Percentiles rank a stretch among this genome's conserved stretches.
Evolutionary conservation across 1,140 invertebrate species (phyloP).

Genomic region (Hesperophylax magnus): DNA sequence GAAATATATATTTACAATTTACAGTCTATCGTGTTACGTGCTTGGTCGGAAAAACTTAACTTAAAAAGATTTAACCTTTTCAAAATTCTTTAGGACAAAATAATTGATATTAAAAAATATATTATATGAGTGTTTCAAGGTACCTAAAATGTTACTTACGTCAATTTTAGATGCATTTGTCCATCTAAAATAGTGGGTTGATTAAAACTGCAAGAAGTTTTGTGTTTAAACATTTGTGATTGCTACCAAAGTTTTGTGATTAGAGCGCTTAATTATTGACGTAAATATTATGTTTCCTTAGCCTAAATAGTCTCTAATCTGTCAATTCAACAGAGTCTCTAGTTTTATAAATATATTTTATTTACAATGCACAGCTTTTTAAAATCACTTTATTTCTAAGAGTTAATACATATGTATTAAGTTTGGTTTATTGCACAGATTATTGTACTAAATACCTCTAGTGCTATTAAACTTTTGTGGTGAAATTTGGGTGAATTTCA

Average conservation of each 20-base stretch:
- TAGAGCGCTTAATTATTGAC: no score
- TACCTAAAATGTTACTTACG: conserved; percentile 42
- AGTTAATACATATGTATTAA: neutral
- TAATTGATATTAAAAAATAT: no score
- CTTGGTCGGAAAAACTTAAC: no score
- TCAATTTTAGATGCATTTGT: conserved; percentile 41
- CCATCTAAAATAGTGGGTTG: conserved; percentile 11
- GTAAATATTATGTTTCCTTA: conserved; percentile 15
- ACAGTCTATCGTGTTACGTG: conserved; percentile 10
- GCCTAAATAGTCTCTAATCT: conserved; percentile 1
- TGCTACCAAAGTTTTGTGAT: conserved; percentile 48
- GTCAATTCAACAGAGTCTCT: conserved; percentile 9
- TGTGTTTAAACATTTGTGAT: conserved; percentile 36
- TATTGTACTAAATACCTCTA: no score
- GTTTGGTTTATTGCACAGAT: conserved; percentile 18
- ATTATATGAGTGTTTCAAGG: conserved; percentile 10
- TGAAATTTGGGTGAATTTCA: no score
- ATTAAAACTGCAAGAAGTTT: neutral
- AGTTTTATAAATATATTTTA: conserved; percentile 18
- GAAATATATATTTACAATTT: conserved; percentile 14
- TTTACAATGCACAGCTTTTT: conserved; percentile 33
- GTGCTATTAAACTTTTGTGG: no score
- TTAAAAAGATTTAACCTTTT: conserved; percentile 11
- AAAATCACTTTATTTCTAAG: neutral
- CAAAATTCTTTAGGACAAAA: neutral